Evolutionary conservation across 2,113 vertebrate species (phyloP), one percentile per base, ranked within the genome.

Genomic region (Typhlomys cinereus): DNA sequence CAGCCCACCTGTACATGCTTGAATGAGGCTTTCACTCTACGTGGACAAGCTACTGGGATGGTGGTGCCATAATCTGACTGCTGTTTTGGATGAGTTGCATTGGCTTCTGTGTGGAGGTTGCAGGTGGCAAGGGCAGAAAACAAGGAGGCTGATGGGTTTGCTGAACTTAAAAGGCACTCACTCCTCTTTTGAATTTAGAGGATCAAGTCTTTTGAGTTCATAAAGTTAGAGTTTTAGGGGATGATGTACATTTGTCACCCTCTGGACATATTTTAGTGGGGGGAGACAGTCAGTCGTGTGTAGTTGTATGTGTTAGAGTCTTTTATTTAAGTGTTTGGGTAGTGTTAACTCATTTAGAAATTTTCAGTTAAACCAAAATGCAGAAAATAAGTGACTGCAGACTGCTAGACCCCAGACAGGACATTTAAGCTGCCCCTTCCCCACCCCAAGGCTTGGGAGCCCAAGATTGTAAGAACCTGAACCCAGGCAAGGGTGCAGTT

Each of bases 341-440:
- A 86, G 27, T 74, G 2, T 70, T 96, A 78, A 90, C 69, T 79
- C 89, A 64, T 3, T 76, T 84, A 82, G 41, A 90, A 86, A 54
- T 76, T 71, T 81, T 73, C 57, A n/a, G n/a, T n/a, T n/a, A n/a
- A n/a, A n/a, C n/a, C n/a, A n/a, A n/a, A n/a, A n/a, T n/a, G n/a
- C n/a, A n/a, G n/a, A n/a, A n/a, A n/a, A n/a, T n/a, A n/a, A n/a
- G n/a, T n/a, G n/a, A n/a, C n/a, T n/a, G n/a, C n/a, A n/a, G n/a
- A n/a, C n/a, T n/a, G n/a, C n/a, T n/a, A n/a, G n/a, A n/a, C n/a
- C n/a, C n/a, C n/a, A n/a, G n/a, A n/a, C n/a, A n/a, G n/a, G n/a
- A n/a, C n/a, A n/a, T n/a, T n/a, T n/a, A n/a, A n/a, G n/a, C n/a
- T n/a, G n/a, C n/a, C n/a, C n/a, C n/a, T n/a, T n/a, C n/a, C n/a